Evolutionary conservation across 1,140 invertebrate species (phyloP), one percentile per base, ranked within the genome.

Genomic region (Globodera rostochiensis): DNA sequence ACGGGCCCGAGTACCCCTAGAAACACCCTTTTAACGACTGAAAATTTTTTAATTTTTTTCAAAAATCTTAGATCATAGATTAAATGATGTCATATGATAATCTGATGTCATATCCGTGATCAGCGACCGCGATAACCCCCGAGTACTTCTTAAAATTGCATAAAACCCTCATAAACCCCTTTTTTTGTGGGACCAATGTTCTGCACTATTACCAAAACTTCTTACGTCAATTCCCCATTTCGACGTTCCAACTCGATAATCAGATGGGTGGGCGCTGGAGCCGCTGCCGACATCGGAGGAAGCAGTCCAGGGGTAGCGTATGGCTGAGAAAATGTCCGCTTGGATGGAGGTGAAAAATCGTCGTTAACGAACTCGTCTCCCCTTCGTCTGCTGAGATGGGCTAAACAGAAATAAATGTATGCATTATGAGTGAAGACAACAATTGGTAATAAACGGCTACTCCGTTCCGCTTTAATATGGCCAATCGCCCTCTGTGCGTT

Each of bases 171-270:
- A n/a, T n/a, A n/a, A n/a, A n/a, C n/a, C n/a, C n/a, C n/a, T n/a
- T n/a, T n/a, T n/a, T n/a, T n/a, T n/a, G n/a, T n/a, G n/a, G n/a
- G n/a, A n/a, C n/a, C n/a, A n/a, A n/a, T n/a, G n/a, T n/a, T n/a
- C n/a, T n/a, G n/a, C n/a, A n/a, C n/a, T n/a, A n/a, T n/a, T 25
- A 25, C 25, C 36, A 0, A 36, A 36, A 53, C 36, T 66, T 76
- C 46, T 64, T 57, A 49, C 70, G 79, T 77, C 64, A 87, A 74
- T 60, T 88, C 87, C n/a, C 81, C 81, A 70, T 85, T 87, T 21
- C 80, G 57, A 15, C 85, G 82, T 77, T 88, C 87, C 73, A 87
- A 74, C 7, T 87, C 86, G n/a, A 81, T 71, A 13, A 88, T 11
- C 1, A 77, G 67, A 57, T 74, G 74, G 50, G 86, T 36, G 7